phyloP scores from a whole-genome alignment of 2,113 vertebrate genomes.

The Clarias batrachus region DNA sequence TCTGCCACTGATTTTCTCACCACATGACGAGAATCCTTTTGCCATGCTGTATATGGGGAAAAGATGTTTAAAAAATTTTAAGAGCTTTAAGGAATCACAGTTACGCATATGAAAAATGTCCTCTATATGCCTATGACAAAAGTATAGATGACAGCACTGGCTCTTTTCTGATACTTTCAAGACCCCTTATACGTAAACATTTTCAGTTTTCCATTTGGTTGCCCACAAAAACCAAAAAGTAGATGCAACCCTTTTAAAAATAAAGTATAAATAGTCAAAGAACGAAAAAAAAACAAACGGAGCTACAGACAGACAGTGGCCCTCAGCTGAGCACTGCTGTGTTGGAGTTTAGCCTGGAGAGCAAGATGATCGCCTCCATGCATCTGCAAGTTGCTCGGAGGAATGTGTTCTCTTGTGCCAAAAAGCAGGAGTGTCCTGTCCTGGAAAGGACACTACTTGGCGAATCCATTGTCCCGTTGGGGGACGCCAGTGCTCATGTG shows the following conservation, averaged over 20 bases:
- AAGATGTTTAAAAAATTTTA: constrained; percentile 2
- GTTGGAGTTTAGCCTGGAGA: no score
- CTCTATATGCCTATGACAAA: not conserved
- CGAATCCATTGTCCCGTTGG: no score
- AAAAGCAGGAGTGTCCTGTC: no score
- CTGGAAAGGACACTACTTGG: no score
- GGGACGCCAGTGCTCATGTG: no score
- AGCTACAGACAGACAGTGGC: not conserved
- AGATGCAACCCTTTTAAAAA: not conserved
- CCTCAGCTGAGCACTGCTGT: no score
- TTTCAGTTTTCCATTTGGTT: not conserved
- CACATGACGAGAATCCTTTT: not conserved
- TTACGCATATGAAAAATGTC: not conserved
- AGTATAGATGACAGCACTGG: not conserved
- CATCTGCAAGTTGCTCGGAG: no score
- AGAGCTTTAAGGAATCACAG: not conserved
- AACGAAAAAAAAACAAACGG: not conserved
- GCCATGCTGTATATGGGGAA: not conserved
- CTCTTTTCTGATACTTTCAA: not conserved
- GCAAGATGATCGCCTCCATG: no score
- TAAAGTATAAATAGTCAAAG: not conserved
- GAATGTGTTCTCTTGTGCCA: no score
- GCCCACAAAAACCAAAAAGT: not conserved
- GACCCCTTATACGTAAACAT: not conserved
- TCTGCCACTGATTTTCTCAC: constrained; percentile 1